Percentiles rank a stretch among this genome's conserved stretches.
Conservation (phyloP, 2,888 invertebrate genomes). For the Lithophane ornitopus region DNA sequence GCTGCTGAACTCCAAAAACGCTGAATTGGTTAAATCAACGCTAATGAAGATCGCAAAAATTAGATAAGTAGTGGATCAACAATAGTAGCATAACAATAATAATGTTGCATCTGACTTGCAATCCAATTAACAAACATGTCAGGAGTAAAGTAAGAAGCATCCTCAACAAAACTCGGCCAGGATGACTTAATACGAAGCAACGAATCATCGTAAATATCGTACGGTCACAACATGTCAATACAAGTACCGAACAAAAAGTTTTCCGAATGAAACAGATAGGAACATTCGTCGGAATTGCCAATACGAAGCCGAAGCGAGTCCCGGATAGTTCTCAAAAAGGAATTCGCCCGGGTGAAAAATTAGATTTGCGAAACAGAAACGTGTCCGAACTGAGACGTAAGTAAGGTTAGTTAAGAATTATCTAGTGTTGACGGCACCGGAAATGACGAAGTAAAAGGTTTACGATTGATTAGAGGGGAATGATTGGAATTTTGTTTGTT, state of each 20-base stretch:
- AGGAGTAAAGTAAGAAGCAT: neutral
- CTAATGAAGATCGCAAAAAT: neutral
- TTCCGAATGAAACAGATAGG: slow-evolving; percentile 62
- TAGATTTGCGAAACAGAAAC: slow-evolving; percentile 88
- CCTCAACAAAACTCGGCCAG: slow-evolving; percentile 16
- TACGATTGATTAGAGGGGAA: slow-evolving; percentile 63
- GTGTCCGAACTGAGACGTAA: slow-evolving; percentile 75
- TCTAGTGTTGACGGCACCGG: slow-evolving; percentile 60
- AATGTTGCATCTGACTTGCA: neutral
- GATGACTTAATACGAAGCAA: slow-evolving; percentile 46
- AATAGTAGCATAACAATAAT: too few species aligned
- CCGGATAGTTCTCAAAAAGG: slow-evolving; percentile 85
- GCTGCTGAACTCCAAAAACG: neutral
- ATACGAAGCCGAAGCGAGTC: slow-evolving; percentile 77
- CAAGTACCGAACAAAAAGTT: slow-evolving; percentile 64
- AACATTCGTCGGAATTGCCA: slow-evolving; percentile 80
- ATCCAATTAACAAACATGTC: slow-evolving; percentile 4
- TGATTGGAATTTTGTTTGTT: slow-evolving; percentile 53
- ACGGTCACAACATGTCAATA: slow-evolving; percentile 55
- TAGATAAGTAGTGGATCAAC: neutral
- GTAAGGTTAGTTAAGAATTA: slow-evolving; percentile 67
- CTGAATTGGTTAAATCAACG: neutral
- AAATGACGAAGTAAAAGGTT: slow-evolving; percentile 63
- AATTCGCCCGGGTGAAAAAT: slow-evolving; percentile 84
- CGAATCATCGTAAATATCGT: slow-evolving; percentile 58